Evolutionary conservation across 1,140 invertebrate species (phyloP).

Genomic region (Formica selysi): DNA sequence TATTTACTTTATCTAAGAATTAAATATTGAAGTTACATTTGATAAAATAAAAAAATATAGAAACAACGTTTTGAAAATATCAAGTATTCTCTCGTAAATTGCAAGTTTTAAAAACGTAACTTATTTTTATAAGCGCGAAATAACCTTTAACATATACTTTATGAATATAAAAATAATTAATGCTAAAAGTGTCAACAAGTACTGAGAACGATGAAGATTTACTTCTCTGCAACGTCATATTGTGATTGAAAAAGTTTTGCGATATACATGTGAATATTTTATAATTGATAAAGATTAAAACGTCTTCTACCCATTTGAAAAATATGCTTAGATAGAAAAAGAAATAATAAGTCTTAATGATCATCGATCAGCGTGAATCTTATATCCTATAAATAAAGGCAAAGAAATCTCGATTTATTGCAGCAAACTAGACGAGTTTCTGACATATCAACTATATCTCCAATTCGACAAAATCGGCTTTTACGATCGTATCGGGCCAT

Average conservation of each 20-base stretch:
- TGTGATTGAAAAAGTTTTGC: background rate
- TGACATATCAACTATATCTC: background rate
- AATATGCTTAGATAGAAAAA: background rate
- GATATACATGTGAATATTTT: background rate
- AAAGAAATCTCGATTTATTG: background rate
- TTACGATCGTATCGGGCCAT: background rate
- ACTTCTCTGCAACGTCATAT: background rate
- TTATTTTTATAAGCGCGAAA: background rate
- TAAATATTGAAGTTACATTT: background rate
- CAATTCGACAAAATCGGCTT: background rate
- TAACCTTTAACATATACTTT: slow-evolving; percentile 23
- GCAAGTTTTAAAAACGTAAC: background rate
- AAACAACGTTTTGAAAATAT: slow-evolving; percentile 12
- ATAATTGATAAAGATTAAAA: background rate
- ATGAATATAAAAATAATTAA: background rate
- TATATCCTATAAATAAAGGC: background rate
- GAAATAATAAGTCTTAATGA: background rate
- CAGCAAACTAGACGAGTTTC: background rate
- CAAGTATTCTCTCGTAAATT: background rate
- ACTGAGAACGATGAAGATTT: background rate
- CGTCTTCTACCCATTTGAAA: background rate
- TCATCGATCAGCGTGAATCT: background rate
- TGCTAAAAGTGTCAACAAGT: slow-evolving; percentile 16
- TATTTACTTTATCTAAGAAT: background rate
- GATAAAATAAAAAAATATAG: background rate